Evolutionary conservation across 2,888 invertebrate species (phyloP), one percentile per base, ranked within the genome.

Genomic region (Rotaria magnacalcarata): DNA sequence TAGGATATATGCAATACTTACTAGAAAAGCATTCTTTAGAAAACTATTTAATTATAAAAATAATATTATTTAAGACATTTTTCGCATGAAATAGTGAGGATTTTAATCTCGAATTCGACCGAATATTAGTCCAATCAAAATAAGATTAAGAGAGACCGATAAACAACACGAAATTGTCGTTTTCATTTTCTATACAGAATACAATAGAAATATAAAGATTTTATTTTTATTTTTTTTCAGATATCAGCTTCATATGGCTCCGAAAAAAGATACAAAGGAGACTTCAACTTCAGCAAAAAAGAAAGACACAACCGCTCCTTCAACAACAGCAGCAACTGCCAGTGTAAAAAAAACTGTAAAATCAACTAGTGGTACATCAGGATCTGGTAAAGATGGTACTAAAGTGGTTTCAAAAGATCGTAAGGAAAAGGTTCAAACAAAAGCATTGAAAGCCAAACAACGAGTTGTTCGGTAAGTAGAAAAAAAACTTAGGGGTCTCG

Each of bases 401-500:
- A 80, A 80, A 75, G 75, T 75, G 5, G 75, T 75, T 41, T 43
- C 75, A 10, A 75, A 75, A 80, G 47, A 80, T 3, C 43, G 47
- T 10, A 80, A 80, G n/a, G 80, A 80, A 47, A 80, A 80, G 80
- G 80, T 80, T 80, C 43, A 80, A 80, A n/a, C 43, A 43, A 80
- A 43, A 5, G 80, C 80, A 80, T 14, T 80, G 2, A 80, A 80
- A 80, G 80, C 80, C 5, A 80, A 80, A 80, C 80, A 80, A 47
- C 80, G 80, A 47, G 80, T 47, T 47, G 47, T 80, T 43, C 80
- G 67, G 67, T 67, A 67, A 67, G 34, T 34, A 5, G 4, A 34
- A 34, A 1, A 16, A 52, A 52, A 52, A 1, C 60, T 34, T 34
- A 34, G 27, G n/a, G 11, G 7, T 10, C 27, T 60, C 27, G 0